Percentiles rank a stretch among this genome's conserved stretches.
Evolutionary conservation across 2,797 vertebrate species (phyloP).

Genomic region (Phataginus tricuspis): DNA sequence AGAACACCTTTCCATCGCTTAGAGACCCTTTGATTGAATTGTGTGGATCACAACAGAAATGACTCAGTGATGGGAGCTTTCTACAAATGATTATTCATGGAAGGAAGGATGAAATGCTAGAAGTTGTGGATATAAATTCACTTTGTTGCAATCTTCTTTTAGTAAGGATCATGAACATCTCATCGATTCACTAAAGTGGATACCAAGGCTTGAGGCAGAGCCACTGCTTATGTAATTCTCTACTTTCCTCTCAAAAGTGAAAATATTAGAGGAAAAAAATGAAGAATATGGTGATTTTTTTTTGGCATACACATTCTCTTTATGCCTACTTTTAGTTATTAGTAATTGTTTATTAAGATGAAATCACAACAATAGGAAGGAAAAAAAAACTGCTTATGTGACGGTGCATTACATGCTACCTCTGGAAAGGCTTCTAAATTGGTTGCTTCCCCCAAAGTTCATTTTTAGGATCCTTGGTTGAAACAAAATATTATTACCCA

Average conservation of each 20-base stretch:
- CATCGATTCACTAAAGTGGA: background rate
- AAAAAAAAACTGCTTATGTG: background rate
- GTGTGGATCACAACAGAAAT: background rate
- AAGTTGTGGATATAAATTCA: background rate
- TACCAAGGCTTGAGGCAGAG: background rate
- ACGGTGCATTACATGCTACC: background rate
- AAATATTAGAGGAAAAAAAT: background rate
- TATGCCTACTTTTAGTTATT: constrained; percentile 1
- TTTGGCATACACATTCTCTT: background rate
- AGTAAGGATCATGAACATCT: background rate
- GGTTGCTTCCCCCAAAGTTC: constrained; percentile 4
- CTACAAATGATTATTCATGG: background rate
- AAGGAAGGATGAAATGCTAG: background rate
- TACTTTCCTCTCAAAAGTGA: constrained; percentile 39
- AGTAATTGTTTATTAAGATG: constrained; percentile 40
- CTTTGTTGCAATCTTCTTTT: background rate
- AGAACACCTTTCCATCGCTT: background rate
- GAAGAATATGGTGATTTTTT: background rate
- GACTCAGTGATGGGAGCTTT: background rate
- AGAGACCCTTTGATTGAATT: background rate
- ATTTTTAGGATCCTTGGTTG: background rate
- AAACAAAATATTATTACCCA: constrained; percentile 54
- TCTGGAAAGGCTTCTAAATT: background rate
- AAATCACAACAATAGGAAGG: background rate
- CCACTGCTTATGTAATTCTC: background rate